Conservation (phyloP, 2,113 vertebrate genomes). For the Calidris pugnax region DNA sequence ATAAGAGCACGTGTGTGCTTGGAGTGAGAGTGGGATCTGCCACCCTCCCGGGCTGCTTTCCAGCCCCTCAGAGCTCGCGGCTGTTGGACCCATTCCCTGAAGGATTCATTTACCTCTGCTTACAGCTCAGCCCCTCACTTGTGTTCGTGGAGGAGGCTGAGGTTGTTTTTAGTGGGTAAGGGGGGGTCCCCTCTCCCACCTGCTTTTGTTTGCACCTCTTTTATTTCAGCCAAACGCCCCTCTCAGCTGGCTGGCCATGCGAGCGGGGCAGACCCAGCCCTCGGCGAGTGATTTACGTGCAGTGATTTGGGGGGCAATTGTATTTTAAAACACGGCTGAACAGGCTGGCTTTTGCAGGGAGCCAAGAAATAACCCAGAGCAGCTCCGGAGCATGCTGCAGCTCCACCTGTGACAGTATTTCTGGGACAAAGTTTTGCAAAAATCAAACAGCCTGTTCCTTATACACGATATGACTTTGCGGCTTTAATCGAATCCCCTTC, state of each 20-base stretch:
- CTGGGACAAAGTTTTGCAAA: not conserved
- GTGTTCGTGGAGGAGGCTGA: not conserved
- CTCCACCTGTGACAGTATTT: not conserved
- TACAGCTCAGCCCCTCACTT: not conserved
- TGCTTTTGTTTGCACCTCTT: not conserved
- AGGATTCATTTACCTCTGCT: slow-evolving; percentile 47
- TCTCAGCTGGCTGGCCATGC: not conserved
- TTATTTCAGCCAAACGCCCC: not conserved
- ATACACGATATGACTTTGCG: accelerated
- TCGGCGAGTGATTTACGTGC: not conserved
- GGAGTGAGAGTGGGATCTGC: not conserved
- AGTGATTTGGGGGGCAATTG: not conserved
- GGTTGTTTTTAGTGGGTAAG: not conserved
- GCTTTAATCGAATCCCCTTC: not conserved
- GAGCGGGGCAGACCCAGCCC: not conserved
- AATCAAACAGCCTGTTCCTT: not conserved
- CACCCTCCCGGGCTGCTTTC: slow-evolving; percentile 26
- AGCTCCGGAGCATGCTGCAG: not conserved
- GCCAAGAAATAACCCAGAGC: not conserved
- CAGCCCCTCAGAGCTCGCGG: not conserved
- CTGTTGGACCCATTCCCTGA: not conserved
- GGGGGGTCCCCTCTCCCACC: not conserved
- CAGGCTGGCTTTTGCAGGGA: not conserved
- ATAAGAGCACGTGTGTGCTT: not conserved
- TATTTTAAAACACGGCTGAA: not conserved